Conservation (phyloP, 2,888 invertebrate genomes). For the Cabera pusaria region DNA sequence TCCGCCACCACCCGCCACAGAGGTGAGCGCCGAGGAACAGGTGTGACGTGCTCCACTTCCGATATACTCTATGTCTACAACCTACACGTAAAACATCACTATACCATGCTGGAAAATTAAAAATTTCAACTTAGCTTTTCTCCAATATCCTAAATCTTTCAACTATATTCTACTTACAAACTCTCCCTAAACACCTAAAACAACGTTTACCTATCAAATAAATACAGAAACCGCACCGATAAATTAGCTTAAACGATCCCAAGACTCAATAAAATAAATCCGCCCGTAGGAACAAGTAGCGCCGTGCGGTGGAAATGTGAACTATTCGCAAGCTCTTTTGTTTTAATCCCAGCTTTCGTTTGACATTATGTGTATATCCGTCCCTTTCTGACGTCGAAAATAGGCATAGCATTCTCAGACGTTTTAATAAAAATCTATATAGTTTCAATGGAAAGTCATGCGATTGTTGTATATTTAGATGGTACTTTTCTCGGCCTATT, state of each 20-base stretch:
- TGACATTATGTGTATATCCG: slow-evolving; percentile 31
- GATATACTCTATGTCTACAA: slow-evolving; percentile 5
- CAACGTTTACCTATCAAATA: no score
- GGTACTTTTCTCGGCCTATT: background rate
- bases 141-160: no score
- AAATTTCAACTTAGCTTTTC: no score
- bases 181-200: no score
- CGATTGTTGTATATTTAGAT: slow-evolving; percentile 1
- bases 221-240: no score
- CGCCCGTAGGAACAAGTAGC: no score
- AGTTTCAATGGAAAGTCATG: slow-evolving; percentile 6
- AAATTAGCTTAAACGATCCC: no score
- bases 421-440: slow-evolving; percentile 1
- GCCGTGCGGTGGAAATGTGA: slow-evolving; percentile 44
- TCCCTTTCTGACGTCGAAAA: slow-evolving; percentile 34
- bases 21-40: slow-evolving; percentile 31
- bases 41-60: slow-evolving; percentile 30
- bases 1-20: slow-evolving; percentile 24
- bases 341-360: slow-evolving; percentile 35
- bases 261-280: no score
- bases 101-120: no score
- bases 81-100: background rate
- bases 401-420: slow-evolving; percentile 22
- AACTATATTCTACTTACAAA: no score
- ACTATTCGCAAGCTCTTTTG: slow-evolving; percentile 39